These are phyloP conservation scores for Pyxicephalus adspersus DNA, from an alignment of 2,113 vertebrate genomes.

Conservation along the genomic window DNA sequence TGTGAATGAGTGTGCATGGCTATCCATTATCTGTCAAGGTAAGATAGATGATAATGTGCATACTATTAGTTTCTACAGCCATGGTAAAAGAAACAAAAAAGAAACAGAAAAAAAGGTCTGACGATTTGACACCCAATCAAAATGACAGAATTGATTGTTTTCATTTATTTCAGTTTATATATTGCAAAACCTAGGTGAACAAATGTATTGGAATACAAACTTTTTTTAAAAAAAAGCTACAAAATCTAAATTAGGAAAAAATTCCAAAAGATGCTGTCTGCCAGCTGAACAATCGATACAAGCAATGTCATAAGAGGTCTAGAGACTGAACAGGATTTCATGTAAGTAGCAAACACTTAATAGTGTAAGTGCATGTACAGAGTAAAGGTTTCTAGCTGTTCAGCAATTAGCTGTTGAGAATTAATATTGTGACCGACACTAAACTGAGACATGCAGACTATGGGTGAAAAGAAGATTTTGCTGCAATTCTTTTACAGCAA, in stretches of 20 bases:
- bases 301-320: conserved; percentile 7
- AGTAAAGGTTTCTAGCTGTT: conserved; percentile 44
- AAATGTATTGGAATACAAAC: not conserved
- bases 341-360: conserved; percentile 27
- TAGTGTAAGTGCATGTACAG: conserved; percentile 24
- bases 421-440: conserved; percentile 7
- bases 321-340: not conserved
- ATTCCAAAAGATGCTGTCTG: not conserved
- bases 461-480: no score
- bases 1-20: no score
- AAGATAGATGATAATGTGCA: no score
- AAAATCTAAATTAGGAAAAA: not conserved
- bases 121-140: no score
- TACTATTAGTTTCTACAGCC: no score
- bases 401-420: conserved; percentile 31
- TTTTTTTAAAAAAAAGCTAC: not conserved
- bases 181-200: no score
- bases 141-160: no score
- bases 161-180: no score
- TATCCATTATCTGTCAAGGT: no score
- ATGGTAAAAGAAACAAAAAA: no score
- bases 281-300: conserved; percentile 20
- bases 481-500: no score
- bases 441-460: not conserved
- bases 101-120: no score